These are phyloP conservation scores for Eurosta solidaginis DNA, from an alignment of 1,140 invertebrate genomes.

Conservation along the genomic window DNA sequence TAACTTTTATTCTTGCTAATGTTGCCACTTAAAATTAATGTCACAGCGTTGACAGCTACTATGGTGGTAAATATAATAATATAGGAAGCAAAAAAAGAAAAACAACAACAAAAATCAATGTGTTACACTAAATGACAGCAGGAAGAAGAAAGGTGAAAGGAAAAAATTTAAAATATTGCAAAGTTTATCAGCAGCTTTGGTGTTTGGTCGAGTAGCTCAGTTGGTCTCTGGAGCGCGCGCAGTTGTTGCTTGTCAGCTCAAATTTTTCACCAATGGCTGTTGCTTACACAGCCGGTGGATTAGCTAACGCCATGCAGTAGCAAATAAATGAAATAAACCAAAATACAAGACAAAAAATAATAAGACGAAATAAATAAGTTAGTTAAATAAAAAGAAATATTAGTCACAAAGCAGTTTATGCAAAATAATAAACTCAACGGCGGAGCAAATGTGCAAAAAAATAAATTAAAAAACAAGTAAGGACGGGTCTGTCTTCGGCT, in stretches of 20 bases:
- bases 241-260: background rate
- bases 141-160: constrained; percentile 24
- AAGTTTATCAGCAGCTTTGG: background rate
- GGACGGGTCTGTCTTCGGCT: no score
- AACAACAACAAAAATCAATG: background rate
- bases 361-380: background rate
- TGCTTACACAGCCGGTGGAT: background rate
- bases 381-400: background rate
- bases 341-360: background rate
- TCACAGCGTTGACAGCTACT: background rate
- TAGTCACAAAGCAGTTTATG: background rate
- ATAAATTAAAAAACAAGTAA: constrained; percentile 5
- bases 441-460: background rate
- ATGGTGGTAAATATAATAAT: background rate
- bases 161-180: background rate
- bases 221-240: background rate
- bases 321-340: no score
- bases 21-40: background rate
- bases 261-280: background rate
- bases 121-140: background rate
- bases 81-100: background rate
- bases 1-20: background rate
- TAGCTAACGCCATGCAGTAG: constrained; percentile 1
- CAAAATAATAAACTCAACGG: constrained; percentile 7
- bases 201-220: background rate